Conservation (phyloP, 2,797 vertebrate species). For the Gallinago solitaria region DNA sequence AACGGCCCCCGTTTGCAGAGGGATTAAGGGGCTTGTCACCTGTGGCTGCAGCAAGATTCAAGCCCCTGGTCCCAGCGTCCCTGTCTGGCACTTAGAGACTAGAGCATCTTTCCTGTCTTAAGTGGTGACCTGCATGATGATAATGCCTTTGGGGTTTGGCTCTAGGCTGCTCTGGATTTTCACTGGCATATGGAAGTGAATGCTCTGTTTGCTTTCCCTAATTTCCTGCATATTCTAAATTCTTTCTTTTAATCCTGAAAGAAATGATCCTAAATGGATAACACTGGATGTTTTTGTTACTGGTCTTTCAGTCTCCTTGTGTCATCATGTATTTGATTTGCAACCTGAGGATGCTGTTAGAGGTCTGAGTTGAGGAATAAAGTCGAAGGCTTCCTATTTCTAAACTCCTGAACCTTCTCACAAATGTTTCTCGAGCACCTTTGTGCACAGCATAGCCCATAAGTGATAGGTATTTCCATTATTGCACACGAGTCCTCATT, state of each 20-base stretch:
- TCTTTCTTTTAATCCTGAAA: neutral
- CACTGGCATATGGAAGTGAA: neutral
- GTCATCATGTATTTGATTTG: neutral
- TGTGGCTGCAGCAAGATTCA: neutral
- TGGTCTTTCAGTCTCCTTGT: neutral
- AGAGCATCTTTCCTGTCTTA: neutral
- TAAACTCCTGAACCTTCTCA: neutral
- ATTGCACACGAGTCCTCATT: neutral
- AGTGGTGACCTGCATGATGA: neutral
- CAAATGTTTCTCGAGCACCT: neutral
- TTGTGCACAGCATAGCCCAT: neutral
- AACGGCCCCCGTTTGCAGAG: neutral
- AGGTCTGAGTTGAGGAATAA: neutral
- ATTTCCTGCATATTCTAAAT: neutral
- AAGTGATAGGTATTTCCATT: neutral
- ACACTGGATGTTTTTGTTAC: neutral
- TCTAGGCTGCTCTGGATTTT: neutral
- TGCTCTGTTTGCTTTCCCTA: neutral
- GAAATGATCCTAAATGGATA: neutral
- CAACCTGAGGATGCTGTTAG: neutral
- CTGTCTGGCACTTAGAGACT: neutral
- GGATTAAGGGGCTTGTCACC: neutral
- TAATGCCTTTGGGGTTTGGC: neutral
- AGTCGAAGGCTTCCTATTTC: neutral
- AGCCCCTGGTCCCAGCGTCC: neutral